Base-by-base conservation (phyloP, 2,113 vertebrate species). In the Argyrosomus japonicus region DNA sequence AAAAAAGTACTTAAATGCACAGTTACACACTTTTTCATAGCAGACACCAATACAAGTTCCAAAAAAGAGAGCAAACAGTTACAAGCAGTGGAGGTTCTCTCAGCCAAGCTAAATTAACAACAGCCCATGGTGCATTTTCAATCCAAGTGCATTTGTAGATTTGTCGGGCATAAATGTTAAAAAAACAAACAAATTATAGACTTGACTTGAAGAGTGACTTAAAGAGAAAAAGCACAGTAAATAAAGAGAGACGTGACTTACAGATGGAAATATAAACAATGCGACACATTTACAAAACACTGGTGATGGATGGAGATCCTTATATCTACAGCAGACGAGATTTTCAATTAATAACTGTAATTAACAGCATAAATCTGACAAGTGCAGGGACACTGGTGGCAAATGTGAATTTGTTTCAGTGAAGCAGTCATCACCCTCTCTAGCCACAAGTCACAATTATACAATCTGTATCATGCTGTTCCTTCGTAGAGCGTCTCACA, bases 81-180 rank as follows among this genome's bases (percentile, higher is more conserved):
- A 88, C 40, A 88, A 83, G 85, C 78, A 67, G 83, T 68, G 61
- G 70, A 79, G 53, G 56, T 71, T 91, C 11, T 70, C 61, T 92
- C 73, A 90, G 84, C 82, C 78, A 83, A 85, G 74, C 77, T 75
- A 81, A 69, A 86, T 29, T 78, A 79, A 86, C 57, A 82, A 69
- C 70, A 92, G 89, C 86, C 84, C 73, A 82, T 23, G 71, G 79
- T 89, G 89, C 83, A 78, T 80, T 72, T 84, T 77, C 82, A 88
- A 63, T 84, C 43, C 25, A 78, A 86, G 85, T 82, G n/a, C 80
- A 57, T 75, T 77, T 85, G 54, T 57, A 75, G 43, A 76, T 78
- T 76, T 48, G 21, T 65, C 18, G 45, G 57, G 58, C 73, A 74
- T 51, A 61, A 70, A 82, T 75, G 48, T 82, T n/a, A 48, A 83